Conservation (phyloP, 1,140 invertebrate species). For the Tetramorium simillimum region DNA sequence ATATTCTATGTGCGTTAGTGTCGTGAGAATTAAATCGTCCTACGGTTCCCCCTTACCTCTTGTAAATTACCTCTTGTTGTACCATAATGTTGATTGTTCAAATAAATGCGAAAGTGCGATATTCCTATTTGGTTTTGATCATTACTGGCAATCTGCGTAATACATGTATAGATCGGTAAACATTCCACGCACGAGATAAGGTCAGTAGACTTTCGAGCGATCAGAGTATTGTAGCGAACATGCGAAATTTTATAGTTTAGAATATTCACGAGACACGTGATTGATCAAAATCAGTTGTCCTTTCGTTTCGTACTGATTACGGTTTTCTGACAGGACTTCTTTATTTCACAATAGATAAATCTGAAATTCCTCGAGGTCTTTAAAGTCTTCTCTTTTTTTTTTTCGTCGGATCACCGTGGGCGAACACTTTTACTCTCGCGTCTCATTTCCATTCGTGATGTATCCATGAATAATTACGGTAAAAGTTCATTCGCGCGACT, state of each 20-base stretch:
- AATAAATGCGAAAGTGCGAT: slow-evolving; percentile 54
- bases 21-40: slow-evolving; percentile 23
- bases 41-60: neutral
- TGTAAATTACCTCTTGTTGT: slow-evolving; percentile 52
- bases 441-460: slow-evolving; percentile 54
- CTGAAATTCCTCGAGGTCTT: neutral
- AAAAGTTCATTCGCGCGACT: slow-evolving; percentile 55
- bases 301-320: neutral
- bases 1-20: slow-evolving; percentile 21
- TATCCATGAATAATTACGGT: slow-evolving; percentile 59
- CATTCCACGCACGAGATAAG: neutral
- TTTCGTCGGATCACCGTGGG: slow-evolving; percentile 28
- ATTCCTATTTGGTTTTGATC: slow-evolving; percentile 30
- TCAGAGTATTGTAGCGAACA: neutral
- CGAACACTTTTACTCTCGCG: slow-evolving; percentile 55
- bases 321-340: neutral
- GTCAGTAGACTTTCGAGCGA: neutral
- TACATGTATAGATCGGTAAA: neutral
- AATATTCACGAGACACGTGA: neutral
- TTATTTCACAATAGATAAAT: neutral
- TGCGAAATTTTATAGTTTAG: neutral
- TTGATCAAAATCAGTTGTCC: slow-evolving; percentile 7
- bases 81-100: slow-evolving; percentile 42
- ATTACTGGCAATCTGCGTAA: slow-evolving; percentile 25
- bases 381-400: neutral